Conservation (phyloP, 2,797 vertebrate species). For the Linurgus olivaceus region DNA sequence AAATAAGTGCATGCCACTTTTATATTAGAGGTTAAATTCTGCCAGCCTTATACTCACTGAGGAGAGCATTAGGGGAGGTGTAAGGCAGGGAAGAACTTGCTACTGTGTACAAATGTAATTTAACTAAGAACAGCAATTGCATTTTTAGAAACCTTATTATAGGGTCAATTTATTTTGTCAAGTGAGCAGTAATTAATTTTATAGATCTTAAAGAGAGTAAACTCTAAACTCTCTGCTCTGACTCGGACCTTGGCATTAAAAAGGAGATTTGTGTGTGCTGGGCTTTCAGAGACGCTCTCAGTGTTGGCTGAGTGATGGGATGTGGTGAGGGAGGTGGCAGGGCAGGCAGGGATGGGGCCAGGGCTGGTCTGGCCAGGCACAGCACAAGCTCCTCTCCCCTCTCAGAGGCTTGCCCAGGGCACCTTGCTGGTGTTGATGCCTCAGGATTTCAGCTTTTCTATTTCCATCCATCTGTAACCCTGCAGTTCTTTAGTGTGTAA, state of each 20-base stretch:
- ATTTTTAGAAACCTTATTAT: not conserved
- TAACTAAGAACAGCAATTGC: not conserved
- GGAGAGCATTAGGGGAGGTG: not conserved
- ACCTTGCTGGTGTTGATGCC: not conserved
- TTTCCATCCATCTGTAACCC: rapidly evolving
- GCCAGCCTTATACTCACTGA: not conserved
- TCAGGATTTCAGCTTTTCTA: rapidly evolving
- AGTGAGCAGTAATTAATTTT: not conserved
- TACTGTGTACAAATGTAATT: not conserved
- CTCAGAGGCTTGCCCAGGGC: rapidly evolving
- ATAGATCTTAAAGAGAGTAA: not conserved
- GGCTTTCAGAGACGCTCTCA: not conserved
- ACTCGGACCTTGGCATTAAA: not conserved
- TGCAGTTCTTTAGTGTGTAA: not conserved
- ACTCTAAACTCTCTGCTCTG: not conserved
- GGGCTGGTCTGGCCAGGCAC: rapidly evolving
- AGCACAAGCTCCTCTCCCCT: not conserved
- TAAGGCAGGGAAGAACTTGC: not conserved
- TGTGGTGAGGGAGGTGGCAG: not conserved
- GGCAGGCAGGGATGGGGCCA: not conserved
- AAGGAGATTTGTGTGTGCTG: rapidly evolving
- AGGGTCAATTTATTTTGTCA: not conserved
- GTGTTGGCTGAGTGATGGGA: not conserved
- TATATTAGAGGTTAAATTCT: not conserved
- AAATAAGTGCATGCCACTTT: not conserved